Conservation (phyloP, 2,113 vertebrate species). For the Epinephelus fuscoguttatus region DNA sequence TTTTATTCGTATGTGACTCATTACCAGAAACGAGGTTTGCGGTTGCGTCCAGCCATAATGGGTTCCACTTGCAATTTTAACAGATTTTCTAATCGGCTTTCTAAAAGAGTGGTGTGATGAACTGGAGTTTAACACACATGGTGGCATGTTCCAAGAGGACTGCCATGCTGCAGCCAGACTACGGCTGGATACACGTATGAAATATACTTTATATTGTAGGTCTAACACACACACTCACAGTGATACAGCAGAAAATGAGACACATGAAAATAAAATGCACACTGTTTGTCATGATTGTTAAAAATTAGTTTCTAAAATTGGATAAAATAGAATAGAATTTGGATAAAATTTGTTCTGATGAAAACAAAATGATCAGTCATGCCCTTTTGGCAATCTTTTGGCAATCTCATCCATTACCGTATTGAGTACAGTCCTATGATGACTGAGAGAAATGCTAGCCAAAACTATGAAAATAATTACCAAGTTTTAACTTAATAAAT, state of each 20-base stretch:
- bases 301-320: not conserved
- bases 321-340: not conserved
- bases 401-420: too few relatives aligned
- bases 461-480: too few relatives aligned
- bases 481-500: too few relatives aligned
- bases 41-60: conserved; percentile 46
- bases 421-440: too few relatives aligned
- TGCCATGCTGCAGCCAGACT: conserved; percentile 19
- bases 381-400: too few relatives aligned
- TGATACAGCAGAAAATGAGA: not conserved
- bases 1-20: conserved; percentile 56
- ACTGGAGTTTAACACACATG: conserved; percentile 27
- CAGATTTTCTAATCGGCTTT: conserved; percentile 50
- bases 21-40: conserved; percentile 51
- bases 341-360: too few relatives aligned
- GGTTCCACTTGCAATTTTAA: conserved; percentile 60
- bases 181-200: not conserved
- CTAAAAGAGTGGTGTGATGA: conserved; percentile 21
- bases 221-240: not conserved
- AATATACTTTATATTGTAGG: not conserved
- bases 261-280: not conserved
- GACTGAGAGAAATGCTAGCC: too few relatives aligned
- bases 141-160: not conserved
- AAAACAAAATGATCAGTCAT: too few relatives aligned
- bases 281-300: too few relatives aligned